A percentile compares a stretch with the other conserved stretches of the same genome.
Evolutionary conservation across 2,797 vertebrate species (phyloP).

Genomic region (Rhyacichthys aspro): DNA sequence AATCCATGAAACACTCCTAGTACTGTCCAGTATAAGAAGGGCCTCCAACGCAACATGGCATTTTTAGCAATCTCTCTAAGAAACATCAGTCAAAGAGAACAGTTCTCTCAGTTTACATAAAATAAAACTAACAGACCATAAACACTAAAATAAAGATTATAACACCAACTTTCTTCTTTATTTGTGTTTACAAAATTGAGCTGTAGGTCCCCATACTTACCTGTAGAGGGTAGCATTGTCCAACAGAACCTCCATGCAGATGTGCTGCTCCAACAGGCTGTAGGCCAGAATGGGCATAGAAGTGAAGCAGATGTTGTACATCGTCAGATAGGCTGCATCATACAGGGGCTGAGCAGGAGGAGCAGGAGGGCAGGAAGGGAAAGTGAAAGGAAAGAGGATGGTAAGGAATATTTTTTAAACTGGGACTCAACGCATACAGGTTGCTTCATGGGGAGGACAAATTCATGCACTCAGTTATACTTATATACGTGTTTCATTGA

Average conservation of each 20-base stretch:
- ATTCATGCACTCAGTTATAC: slow-evolving; percentile 44
- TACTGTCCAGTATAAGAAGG: slow-evolving; percentile 94
- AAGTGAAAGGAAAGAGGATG: slow-evolving; percentile 27
- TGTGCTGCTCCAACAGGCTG: slow-evolving; percentile 96
- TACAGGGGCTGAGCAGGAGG: slow-evolving; percentile 88
- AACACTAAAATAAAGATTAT: neutral
- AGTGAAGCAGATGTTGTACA: slow-evolving; percentile 99
- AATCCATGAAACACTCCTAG: slow-evolving; percentile 92
- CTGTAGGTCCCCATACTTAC: slow-evolving; percentile 68
- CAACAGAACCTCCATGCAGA: slow-evolving; percentile 88
- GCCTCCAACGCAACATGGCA: slow-evolving; percentile 90
- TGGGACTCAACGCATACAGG: slow-evolving; percentile 53
- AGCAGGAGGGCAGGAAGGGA: slow-evolving; percentile 43
- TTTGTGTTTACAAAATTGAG: no score
- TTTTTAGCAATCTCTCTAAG: slow-evolving; percentile 92
- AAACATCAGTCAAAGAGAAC: slow-evolving; percentile 3
- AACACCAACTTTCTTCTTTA: no score
- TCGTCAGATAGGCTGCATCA: slow-evolving; percentile 96
- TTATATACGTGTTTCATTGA: slow-evolving; percentile 11
- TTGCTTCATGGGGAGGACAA: slow-evolving; percentile 72
- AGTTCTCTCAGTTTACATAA: neutral
- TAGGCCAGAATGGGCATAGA: slow-evolving; percentile 98
- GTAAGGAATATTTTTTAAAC: slow-evolving; percentile 9
- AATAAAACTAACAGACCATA: neutral
- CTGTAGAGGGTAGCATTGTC: slow-evolving; percentile 91